Evolutionary conservation across 2,113 vertebrate species (phyloP), one percentile per base, ranked within the genome.

Genomic region (Oncorhynchus nerka): DNA sequence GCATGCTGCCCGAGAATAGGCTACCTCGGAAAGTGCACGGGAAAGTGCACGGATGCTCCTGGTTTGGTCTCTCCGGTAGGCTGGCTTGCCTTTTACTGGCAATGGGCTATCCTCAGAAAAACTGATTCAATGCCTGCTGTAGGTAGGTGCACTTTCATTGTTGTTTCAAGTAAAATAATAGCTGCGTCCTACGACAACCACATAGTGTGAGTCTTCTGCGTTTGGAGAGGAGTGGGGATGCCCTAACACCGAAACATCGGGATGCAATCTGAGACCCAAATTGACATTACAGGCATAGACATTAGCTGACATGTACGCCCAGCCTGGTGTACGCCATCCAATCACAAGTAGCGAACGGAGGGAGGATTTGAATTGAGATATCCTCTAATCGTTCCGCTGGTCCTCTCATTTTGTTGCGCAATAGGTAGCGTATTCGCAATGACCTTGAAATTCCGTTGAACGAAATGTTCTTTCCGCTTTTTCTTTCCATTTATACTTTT

Each of bases 211-310:
- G 39, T 45, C 39, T 45, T 45, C n/a, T 19, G 68, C 32, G 68
- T 20, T 6, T 34, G 16, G 26, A n/a, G 24, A 71, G 30, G 32
- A 65, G 75, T 39, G 34, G 34, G 48, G 57, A 62, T 48, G 34
- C 57, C 71, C 80, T 87, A 82, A 79, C 85, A 87, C 82, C 77
- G 70, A 75, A 85, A 55, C 79, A 82, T 84, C 72, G 78, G 78
- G 80, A 75, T 78, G 82, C 90, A 90, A 83, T 89, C 82, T 91
- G 93, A 87, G 82, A 77, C 82, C 76, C 79, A 84, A 77, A 84
- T 89, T 93, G 91, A 90, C 90, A 90, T 80, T 84, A 61, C 89
- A 90, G 81, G 89, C 83, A 89, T 87, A 89, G 85, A 89, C 87
- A 90, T 89, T 83, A 86, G 84, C 81, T 77, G 93, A 92, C 92